Base-by-base conservation (phyloP, 1,140 invertebrate genomes). In the Drosophila tsacasi region DNA sequence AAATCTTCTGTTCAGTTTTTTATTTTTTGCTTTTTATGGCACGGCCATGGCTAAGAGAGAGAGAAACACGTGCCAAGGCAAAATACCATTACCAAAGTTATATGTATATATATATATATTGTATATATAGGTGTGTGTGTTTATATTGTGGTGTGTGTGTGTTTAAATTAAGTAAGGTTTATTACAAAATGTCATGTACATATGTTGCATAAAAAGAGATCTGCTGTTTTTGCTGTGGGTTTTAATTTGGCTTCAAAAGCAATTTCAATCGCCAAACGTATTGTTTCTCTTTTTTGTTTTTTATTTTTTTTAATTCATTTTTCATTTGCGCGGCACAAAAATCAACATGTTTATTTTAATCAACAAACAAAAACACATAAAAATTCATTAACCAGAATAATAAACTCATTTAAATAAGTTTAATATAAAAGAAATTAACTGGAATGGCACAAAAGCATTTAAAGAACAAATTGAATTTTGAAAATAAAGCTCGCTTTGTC, bases 61-160 rank as follows among this genome's bases (percentile, higher is more conserved):
- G 84, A 81, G 79, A 82, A 90, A 90, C 85, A 90, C 85, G 85
- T 90, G 86, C 85, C 86, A 90, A 90, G 76, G 75, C 76, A 79
- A 79, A 86, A 82, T 79, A 86, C 82, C 82, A 85, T 85, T 85
- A 85, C 83, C 83, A 77, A 84, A 84, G 49, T 80, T 67, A 39
- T 67, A 35, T 74, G 42, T 69, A 50, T 61, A 50, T 75, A 68
- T 71, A 62, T 42, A 49, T 27, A 30, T n/a, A 21, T 46, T 25
- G 9, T n/a, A 25, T 74, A 74, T 75, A 40, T 47, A 30, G 44
- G 32, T 52, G 40, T 63, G 58, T 59, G 27, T 84, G 62, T 76
- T 35, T 50, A 61, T 77, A 44, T 30, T 42, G 54, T 76, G 62
- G 54, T 77, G 54, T 82, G 35, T 49, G 62, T 68, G 42, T 61